Conservation (phyloP, 2,797 vertebrate genomes). For the Scolopax bukidnonensis region DNA sequence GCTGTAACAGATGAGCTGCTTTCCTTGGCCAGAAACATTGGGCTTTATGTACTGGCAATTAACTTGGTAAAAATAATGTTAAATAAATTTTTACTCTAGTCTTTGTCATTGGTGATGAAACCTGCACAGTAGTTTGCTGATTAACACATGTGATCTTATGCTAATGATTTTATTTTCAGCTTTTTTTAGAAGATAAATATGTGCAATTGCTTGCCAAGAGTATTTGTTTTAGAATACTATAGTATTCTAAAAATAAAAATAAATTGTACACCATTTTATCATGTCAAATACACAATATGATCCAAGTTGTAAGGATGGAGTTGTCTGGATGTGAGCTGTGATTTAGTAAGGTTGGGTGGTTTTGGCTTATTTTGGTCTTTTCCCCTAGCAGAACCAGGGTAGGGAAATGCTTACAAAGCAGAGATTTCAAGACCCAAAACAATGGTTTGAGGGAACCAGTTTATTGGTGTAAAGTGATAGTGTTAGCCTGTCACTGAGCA, state of each 20-base stretch:
- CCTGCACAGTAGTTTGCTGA: neutral
- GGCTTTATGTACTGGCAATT: neutral
- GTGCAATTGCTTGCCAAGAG: neutral
- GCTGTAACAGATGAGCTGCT: neutral
- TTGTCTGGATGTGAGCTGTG: neutral
- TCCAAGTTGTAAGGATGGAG: neutral
- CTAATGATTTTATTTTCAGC: neutral
- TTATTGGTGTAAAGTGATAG: neutral
- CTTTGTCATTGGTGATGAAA: neutral
- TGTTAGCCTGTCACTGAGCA: neutral
- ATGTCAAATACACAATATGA: neutral
- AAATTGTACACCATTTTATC: neutral
- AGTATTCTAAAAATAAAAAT: neutral
- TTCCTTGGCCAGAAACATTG: neutral
- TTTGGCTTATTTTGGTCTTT: constrained; percentile 10
- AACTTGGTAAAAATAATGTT: neutral
- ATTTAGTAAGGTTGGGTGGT: neutral
- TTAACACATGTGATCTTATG: neutral
- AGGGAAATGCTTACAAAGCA: neutral
- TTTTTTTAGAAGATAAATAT: neutral
- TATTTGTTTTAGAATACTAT: neutral
- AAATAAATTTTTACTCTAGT: neutral
- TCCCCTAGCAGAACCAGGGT: neutral
- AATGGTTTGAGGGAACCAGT: neutral
- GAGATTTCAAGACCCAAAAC: neutral